Percentiles rank a stretch among this genome's conserved stretches.
phyloP scores from a whole-genome alignment of 2,113 vertebrate species.

The Pelusios castaneus region DNA sequence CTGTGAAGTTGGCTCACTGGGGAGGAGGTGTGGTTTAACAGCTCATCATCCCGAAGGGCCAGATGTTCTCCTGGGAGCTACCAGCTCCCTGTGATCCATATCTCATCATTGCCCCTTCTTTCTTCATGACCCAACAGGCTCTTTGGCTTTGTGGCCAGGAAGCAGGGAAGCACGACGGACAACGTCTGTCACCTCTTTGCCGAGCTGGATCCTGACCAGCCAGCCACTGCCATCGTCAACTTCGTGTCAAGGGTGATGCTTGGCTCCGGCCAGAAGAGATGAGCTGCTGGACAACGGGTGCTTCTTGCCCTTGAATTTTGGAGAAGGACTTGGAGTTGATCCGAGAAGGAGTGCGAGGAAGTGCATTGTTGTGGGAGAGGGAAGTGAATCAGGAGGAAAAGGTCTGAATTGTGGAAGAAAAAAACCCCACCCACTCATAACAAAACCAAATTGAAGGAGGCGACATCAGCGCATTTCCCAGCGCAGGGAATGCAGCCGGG shows the following conservation, averaged over 20 bases:
- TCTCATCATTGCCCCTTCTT: not conserved
- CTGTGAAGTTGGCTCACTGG: not conserved
- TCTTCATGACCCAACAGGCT: conserved; percentile 78
- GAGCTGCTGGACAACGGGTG: conserved; percentile 69
- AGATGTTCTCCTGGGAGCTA: not conserved
- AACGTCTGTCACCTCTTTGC: conserved; percentile 98
- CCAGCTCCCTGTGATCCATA: not conserved
- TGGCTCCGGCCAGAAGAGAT: conserved; percentile 89
- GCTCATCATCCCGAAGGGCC: no score
- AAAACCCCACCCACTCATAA: conserved; percentile 37
- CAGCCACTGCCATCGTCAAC: conserved; percentile 95
- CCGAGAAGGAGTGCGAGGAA: conserved; percentile 86
- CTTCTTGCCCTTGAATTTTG: conserved; percentile 79
- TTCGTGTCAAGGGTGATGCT: conserved; percentile 96
- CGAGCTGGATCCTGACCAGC: conserved; percentile 94
- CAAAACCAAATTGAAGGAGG: conserved; percentile 48
- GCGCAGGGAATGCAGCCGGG: conserved; percentile 70
- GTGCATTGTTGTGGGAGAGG: conserved; percentile 82
- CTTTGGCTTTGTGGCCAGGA: conserved; percentile 96
- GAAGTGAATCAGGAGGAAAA: conserved; percentile 73
- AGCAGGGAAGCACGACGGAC: conserved; percentile 98
- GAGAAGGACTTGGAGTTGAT: conserved; percentile 87
- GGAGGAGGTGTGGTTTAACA: not conserved
- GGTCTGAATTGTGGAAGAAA: conserved; percentile 63
- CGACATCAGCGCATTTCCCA: conserved; percentile 66